Conservation (phyloP, 1,140 invertebrate species). For the Nasonia longicornis region DNA sequence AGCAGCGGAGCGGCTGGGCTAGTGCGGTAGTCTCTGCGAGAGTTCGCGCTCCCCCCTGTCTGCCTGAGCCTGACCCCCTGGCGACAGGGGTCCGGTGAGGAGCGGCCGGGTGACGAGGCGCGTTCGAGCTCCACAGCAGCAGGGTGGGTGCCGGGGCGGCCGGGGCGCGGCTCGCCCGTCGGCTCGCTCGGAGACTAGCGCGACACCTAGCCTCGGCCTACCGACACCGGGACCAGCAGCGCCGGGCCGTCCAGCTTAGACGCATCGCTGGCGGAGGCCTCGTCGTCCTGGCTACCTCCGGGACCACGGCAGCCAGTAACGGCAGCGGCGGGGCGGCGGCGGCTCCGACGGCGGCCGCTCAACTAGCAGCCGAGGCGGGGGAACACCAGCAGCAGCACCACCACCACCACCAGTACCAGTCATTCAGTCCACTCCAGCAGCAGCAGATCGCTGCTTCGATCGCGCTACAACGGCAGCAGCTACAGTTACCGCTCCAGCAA, state of each 20-base stretch:
- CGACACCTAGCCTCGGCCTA: constrained; percentile 58
- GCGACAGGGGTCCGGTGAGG: constrained; percentile 64
- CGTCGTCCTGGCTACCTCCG: constrained; percentile 43
- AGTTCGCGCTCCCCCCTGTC: constrained; percentile 50
- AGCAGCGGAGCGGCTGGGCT: constrained; percentile 16
- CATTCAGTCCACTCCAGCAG: not conserved
- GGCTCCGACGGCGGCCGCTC: constrained; percentile 45
- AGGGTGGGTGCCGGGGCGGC: constrained; percentile 66
- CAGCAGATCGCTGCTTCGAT: not conserved
- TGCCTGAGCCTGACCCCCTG: constrained; percentile 63
- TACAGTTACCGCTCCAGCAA: constrained; percentile 34
- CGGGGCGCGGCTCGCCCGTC: constrained; percentile 66
- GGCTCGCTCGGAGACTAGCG: constrained; percentile 66
- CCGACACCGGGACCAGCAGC: constrained; percentile 56
- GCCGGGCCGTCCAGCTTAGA: constrained; percentile 46
- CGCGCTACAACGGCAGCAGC: constrained; percentile 7
- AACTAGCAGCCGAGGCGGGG: constrained; percentile 3
- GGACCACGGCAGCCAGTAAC: constrained; percentile 58
- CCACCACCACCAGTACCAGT: constrained; percentile 10
- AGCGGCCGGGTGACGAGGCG: constrained; percentile 48
- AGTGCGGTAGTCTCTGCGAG: constrained; percentile 37
- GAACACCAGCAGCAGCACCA: constrained; percentile 3
- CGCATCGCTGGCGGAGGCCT: constrained; percentile 31
- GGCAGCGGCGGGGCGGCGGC: constrained; percentile 56
- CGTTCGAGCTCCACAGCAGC: constrained; percentile 48